Evolutionary conservation across 1,140 invertebrate species (phyloP), one percentile per base, ranked within the genome.

Genomic region (Proales similis): DNA sequence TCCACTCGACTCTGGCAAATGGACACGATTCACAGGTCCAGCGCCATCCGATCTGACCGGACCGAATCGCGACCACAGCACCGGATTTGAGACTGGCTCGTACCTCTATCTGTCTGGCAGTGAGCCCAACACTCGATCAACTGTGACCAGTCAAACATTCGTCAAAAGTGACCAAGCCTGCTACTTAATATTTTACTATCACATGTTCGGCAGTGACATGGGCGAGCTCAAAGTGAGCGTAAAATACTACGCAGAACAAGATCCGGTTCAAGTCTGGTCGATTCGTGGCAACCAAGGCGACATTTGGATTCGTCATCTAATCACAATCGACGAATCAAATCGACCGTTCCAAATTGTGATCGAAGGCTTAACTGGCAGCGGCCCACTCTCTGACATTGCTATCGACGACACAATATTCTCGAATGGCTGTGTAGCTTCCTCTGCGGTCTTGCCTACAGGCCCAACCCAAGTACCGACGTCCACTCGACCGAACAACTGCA

Each of bases 71-170:
- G 57, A 61, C 47, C 57, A 61, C 17, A 61, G 42, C 0, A 61
- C 57, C 38, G 57, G 57, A 4, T 33, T 30, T 32, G 57, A 61
- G 24, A n/a, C 4, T 32, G 57, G 57, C 12, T 61, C 39, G n/a
- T 61, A 61, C 38, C 57, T 61, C 36, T 61, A 61, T 39, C 14
- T 42, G 6, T 42, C 45, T 36, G 24, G 42, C 6, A 67, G 67
- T 33, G 67, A 65, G 27, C 70, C 71, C 12, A 38, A 65, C 9
- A 27, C 22, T 17, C 70, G 70, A n/a, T 67, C 71, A 36, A 65
- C 47, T 22, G 72, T 72, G n/a, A 33, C 66, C 43, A 63, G 74
- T 5, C 20, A 71, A 7, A 71, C 68, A 62, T 32, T 29, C 14
- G 12, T 20, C 17, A 11, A 22, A 45, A 12, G 12, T 46, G n/a